phyloP scores from a whole-genome alignment of 2,113 vertebrate species.

The Aythya baeri region DNA sequence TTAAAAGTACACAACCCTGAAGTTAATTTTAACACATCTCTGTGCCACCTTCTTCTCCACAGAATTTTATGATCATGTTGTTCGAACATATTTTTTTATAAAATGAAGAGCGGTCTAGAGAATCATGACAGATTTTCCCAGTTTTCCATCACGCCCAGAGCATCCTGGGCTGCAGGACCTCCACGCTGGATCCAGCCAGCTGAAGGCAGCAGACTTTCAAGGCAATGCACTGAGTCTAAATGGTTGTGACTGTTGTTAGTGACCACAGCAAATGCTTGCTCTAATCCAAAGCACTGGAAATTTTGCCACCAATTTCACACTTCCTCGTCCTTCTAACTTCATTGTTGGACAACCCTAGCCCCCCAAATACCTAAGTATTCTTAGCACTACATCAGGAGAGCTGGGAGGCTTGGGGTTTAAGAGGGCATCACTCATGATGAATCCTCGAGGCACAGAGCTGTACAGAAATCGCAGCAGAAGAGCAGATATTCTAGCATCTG shows the following conservation, averaged over 20 bases:
- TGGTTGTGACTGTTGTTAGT: not conserved
- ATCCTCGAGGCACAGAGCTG: not conserved
- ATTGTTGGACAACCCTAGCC: not conserved
- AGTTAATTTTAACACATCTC: not conserved
- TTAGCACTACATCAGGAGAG: accelerated
- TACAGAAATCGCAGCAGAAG: not conserved
- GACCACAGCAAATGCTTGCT: not conserved
- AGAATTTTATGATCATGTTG: not conserved
- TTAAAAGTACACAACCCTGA: not conserved
- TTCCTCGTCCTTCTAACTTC: not conserved
- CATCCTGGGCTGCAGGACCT: not conserved
- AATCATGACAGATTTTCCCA: accelerated
- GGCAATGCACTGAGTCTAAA: not conserved
- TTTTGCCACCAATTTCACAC: not conserved
- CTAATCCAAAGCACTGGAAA: not conserved
- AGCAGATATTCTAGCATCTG: not conserved
- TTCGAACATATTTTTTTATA: accelerated
- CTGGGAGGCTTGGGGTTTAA: not conserved
- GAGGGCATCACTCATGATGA: not conserved
- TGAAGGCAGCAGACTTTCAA: not conserved
- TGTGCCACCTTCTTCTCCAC: accelerated
- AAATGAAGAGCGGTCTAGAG: not conserved
- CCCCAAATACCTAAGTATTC: accelerated
- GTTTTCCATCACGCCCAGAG: accelerated
- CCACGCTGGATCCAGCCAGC: not conserved